Percentiles rank a stretch among this genome's conserved stretches.
Evolutionary conservation across 1,140 invertebrate genomes (phyloP).

Genomic region (Hylaeus volcanicus): DNA sequence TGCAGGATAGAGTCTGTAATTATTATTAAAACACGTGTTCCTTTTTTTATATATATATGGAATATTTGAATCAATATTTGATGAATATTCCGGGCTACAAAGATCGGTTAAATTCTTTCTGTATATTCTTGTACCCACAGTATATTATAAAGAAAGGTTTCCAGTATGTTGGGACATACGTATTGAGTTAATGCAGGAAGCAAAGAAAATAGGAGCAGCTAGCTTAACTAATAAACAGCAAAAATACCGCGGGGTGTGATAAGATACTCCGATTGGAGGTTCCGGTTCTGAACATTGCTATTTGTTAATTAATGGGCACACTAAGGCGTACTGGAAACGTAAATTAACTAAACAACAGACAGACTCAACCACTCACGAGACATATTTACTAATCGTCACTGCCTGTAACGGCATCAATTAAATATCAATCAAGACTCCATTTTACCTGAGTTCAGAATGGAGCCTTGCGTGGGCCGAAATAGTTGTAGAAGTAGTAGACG

Average conservation of each 20-base stretch:
- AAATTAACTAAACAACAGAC: slow-evolving; percentile 65
- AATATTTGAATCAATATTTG: too few relatives aligned
- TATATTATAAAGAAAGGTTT: too few relatives aligned
- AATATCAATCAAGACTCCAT: slow-evolving; percentile 80
- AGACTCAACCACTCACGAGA: slow-evolving; percentile 77
- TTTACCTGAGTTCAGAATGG: slow-evolving; percentile 81
- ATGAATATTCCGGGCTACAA: too few relatives aligned
- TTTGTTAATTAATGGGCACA: slow-evolving; percentile 35
- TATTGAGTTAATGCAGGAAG: background rate
- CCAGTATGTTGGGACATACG: too few relatives aligned
- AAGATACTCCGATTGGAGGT: background rate
- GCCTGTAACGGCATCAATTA: slow-evolving; percentile 68
- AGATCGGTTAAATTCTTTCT: too few relatives aligned
- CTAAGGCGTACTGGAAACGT: slow-evolving; percentile 56
- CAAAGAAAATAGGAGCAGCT: background rate
- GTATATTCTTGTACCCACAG: too few relatives aligned
- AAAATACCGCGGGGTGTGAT: too few relatives aligned
- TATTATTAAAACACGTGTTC: too few relatives aligned
- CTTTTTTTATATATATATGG: too few relatives aligned
- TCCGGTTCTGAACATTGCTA: slow-evolving; percentile 54
- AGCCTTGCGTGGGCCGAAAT: slow-evolving; percentile 80
- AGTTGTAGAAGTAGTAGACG: slow-evolving; percentile 79
- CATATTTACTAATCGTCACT: slow-evolving; percentile 73
- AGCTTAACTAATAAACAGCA: too few relatives aligned
- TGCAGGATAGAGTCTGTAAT: too few relatives aligned